Evolutionary conservation across 2,113 vertebrate species (phyloP), one percentile per base, ranked within the genome.

Genomic region (Hyla sarda): DNA sequence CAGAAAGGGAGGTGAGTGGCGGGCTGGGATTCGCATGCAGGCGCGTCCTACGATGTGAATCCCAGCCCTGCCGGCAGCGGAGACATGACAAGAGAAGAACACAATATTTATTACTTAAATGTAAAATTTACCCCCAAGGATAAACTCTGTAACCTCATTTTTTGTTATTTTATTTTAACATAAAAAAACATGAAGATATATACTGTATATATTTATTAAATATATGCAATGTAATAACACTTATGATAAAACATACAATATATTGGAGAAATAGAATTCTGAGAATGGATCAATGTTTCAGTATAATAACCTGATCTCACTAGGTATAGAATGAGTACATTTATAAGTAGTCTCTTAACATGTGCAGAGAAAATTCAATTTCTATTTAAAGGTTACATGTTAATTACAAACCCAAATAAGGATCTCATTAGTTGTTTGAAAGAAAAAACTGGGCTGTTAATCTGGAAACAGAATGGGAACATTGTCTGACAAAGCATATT

Each of bases 401-500:
- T 86, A 86, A 86, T 86, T 86, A 80, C 75, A 79, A 48, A 80
- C 60, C 62, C 50, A 37, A 34, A 56, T 80, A 79, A 72, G 47
- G 75, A 80, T 86, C 62, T 80, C 84, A 86, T 86, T 80, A 86
- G 76, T 41, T 86, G 23, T 30, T 72, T 80, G 23, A 67, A 23
- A 32, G n/a, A 45, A 50, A 71, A 45, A 80, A 86, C 76, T 72
- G 62, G 25, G 62, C 84, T 80, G 84, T 80, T 86, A 79, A 86
- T 86, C 48, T 79, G 45, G 25, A 50, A 80, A 86, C 25, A 25
- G 17, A 79, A 86, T 71, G 62, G 56, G 75, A 45, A 58, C 47
- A 48, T 67, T 79, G 84, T 80, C 50, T 79, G 47, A 80, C 75
- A 80, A 86, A 86, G 84, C 41, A 71, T 86, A 86, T 86, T 79